A percentile compares a stretch with the other conserved stretches of the same genome.
Conservation (phyloP, 2,888 invertebrate genomes). For the Meiosimyza platycephala region DNA sequence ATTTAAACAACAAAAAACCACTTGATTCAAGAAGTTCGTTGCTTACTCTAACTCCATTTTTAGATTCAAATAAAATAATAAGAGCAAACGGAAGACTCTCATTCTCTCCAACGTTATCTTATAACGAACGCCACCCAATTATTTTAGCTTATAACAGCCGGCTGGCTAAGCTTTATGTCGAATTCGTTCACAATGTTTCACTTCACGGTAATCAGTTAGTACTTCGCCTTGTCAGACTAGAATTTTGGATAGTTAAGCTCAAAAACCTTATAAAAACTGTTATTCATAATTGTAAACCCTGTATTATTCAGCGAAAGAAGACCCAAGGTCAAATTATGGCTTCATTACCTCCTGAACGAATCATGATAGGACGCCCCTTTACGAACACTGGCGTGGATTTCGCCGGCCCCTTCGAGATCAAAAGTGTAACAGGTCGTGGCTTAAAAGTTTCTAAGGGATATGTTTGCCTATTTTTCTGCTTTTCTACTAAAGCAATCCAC, state of each 20-base stretch:
- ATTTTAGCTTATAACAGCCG: constrained; percentile 18
- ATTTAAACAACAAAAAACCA: too few relatives aligned
- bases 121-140: constrained; percentile 34
- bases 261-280: not conserved
- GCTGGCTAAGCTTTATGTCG: not conserved
- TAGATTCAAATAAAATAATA: too few relatives aligned
- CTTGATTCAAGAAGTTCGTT: too few relatives aligned
- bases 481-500: constrained; percentile 33
- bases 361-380: not conserved
- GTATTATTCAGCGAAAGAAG: not conserved
- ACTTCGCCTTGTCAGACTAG: not conserved
- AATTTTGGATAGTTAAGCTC: not conserved
- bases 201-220: not conserved
- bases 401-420: constrained; percentile 9
- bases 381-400: not conserved
- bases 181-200: not conserved
- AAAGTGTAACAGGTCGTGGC: constrained; percentile 17
- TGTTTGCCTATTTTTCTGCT: constrained; percentile 26
- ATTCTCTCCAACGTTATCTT: too few relatives aligned
- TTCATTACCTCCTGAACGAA: not conserved
- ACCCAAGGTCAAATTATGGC: not conserved
- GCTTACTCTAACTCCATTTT: too few relatives aligned
- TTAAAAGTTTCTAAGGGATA: constrained; percentile 9
- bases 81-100: too few relatives aligned
- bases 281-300: constrained; percentile 19